A percentile compares a stretch with the other conserved stretches of the same genome.
Conservation (phyloP, 2,797 vertebrate species). For the Sebastes itinus region DNA sequence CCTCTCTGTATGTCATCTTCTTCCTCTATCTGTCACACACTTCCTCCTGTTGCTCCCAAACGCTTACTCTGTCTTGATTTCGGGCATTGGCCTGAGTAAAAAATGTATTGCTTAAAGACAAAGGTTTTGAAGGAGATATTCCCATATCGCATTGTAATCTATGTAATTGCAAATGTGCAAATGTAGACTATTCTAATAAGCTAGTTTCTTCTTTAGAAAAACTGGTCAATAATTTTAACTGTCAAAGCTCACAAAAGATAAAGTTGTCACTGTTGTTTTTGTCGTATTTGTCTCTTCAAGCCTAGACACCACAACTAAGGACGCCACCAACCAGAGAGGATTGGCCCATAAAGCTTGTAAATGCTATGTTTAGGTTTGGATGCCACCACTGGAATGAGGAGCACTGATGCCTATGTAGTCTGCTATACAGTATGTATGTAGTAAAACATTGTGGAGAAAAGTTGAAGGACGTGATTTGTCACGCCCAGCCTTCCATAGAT, state of each 20-base stretch:
- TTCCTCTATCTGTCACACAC: slow-evolving; percentile 47
- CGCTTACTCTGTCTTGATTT: not conserved
- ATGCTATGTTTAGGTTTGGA: slow-evolving; percentile 21
- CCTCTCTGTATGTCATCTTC: slow-evolving; percentile 39
- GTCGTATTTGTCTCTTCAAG: not conserved
- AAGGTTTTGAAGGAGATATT: not conserved
- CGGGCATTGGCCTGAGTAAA: not conserved
- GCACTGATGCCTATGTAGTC: not conserved
- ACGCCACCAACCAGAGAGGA: not conserved
- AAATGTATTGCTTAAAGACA: not conserved
- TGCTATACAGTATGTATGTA: not conserved
- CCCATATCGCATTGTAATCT: not conserved
- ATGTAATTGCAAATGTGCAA: not conserved
- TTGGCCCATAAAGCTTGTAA: not conserved
- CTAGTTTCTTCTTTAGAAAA: not conserved
- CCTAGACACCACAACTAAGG: slow-evolving; percentile 7
- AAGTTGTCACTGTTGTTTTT: slow-evolving; percentile 12
- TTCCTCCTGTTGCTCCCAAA: slow-evolving; percentile 11
- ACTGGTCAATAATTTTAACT: not conserved
- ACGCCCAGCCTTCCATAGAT: not conserved
- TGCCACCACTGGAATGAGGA: not conserved
- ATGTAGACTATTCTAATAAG: not conserved
- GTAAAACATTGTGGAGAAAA: not conserved
- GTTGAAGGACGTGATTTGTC: not conserved
- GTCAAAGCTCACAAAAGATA: not conserved